Base-by-base conservation (phyloP, 2,113 vertebrate genomes). In the Rattus rattus region DNA sequence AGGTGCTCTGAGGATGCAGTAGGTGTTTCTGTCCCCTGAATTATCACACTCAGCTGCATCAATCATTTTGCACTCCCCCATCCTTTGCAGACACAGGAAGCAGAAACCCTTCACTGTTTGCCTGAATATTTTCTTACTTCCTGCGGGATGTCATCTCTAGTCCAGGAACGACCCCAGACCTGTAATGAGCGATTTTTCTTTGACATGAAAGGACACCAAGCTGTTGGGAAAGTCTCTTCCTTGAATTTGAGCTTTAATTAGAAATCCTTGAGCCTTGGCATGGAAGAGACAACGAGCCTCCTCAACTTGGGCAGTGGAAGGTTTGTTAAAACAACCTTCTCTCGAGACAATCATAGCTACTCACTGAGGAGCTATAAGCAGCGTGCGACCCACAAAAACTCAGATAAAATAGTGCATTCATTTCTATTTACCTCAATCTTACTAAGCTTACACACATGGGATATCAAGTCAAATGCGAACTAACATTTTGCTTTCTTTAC, bases 1-100 rank as follows among this genome's bases (percentile, higher is more conserved):
- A 81, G 89, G 20, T 87, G 93, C 33, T 90, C 94, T 92, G 91
- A 86, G 61, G 96, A 96, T 36, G 80, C 4, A 33, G 92, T 90
- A 65, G 30, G 39, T 85, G 9, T 7, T 93, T 94, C 73, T 88
- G 22, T n/a, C 88, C 85, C 5, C 80, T 93, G 56, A 95, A 86
- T 4, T 88, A 47, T 80, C 19, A 89, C 88, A 36, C 61, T 49
- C 95, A 95, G 70, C 39, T 80, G 59, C 65, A 91, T 2, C 24
- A 36, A 76, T 47, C 12, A 33, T 69, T 92, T 52, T 88, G 70
- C 28, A 43, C 85, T 54, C 28, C 17, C 19, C 86, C 47, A 39
- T 36, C 7, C 14, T 77, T 43, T 33, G 14, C 56, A 59, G 81
- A 33, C 28, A 43, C 24, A 79, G 52, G 39, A 30, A 94, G 1